Evolutionary conservation across 2,113 vertebrate genomes (phyloP), one percentile per base, ranked within the genome.

Genomic region (Sylvilagus bachmani): DNA sequence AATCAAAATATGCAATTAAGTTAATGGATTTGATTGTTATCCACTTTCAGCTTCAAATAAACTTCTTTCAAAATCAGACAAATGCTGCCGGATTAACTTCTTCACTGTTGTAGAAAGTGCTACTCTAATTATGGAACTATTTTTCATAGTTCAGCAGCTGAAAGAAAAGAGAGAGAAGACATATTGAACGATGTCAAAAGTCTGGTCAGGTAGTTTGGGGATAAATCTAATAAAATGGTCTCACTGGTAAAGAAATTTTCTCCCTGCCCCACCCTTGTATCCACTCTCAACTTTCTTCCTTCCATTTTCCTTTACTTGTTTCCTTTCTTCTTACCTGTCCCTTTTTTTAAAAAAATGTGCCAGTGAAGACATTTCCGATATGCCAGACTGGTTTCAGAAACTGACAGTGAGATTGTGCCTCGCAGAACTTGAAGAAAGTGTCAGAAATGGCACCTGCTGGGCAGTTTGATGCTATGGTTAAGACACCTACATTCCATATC

Each of bases 21-120:
- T 29, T 61, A 82, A 36, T 88, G 24, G 66, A 91, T 86, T 33
- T 81, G 21, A 19, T 49, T 94, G 44, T 31, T 67, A 77, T 21
- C 38, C 1, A 24, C 53, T 69, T 77, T 69, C 79, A 80, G 12
- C 24, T 83, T 8, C 58, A 89, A 78, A 36, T 80, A 79, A 91
- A 80, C 36, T 92, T 78, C n/a, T 21, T 94, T 94, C 77, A 95
- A 90, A 87, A 75, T 82, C 8, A 66, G 64, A 9, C 67, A 73
- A 75, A 53, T 69, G 22, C 69, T 92, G 7, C n/a, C 53, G 25
- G 5, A 91, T 87, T 67, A 38, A 89, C 86, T 89, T 92, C 10
- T 55, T 89, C 31, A 10, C 36, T 81, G n/a, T 89, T 62, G 2
- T 29, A 87, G 25, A 77, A 83, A 91, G 27, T 71, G 9, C 17